Evolutionary conservation across 2,888 invertebrate genomes (phyloP).

Genomic region (Phragmatobia fuliginosa): DNA sequence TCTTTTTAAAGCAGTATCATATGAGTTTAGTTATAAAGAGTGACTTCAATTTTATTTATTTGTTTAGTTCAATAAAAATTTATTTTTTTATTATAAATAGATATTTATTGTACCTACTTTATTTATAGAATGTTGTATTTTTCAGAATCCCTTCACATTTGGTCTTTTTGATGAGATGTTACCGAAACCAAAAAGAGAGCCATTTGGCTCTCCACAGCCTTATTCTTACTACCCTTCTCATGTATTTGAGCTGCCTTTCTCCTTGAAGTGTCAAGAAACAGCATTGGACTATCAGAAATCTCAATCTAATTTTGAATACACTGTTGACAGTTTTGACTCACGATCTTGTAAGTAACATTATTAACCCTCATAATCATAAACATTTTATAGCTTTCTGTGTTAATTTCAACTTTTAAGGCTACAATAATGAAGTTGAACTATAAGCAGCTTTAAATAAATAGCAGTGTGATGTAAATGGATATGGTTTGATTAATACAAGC

Average conservation of each 20-base stretch:
- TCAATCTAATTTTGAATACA: constrained; percentile 70
- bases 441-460: no score
- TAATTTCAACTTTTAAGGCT: no score
- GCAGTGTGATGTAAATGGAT: neutral
- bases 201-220: constrained; percentile 78
- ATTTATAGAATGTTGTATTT: constrained; percentile 27
- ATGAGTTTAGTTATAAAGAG: no score
- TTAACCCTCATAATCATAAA: no score
- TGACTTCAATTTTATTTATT: no score
- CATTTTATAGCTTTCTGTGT: no score
- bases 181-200: constrained; percentile 70
- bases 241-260: constrained; percentile 80
- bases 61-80: no score
- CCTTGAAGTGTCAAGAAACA: constrained; percentile 60
- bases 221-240: constrained; percentile 79
- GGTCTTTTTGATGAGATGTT: constrained; percentile 79
- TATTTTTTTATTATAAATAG: no score
- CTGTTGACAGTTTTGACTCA: constrained; percentile 77
- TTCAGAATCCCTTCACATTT: constrained; percentile 82
- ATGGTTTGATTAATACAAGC: neutral
- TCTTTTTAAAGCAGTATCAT: no score
- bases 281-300: constrained; percentile 57
- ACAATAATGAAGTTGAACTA: no score
- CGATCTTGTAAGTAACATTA: constrained; percentile 67
- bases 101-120: no score